A percentile compares a stretch with the other conserved stretches of the same genome.
Evolutionary conservation across 2,888 invertebrate genomes (phyloP).

Genomic region (Eupithecia dodoneata): DNA sequence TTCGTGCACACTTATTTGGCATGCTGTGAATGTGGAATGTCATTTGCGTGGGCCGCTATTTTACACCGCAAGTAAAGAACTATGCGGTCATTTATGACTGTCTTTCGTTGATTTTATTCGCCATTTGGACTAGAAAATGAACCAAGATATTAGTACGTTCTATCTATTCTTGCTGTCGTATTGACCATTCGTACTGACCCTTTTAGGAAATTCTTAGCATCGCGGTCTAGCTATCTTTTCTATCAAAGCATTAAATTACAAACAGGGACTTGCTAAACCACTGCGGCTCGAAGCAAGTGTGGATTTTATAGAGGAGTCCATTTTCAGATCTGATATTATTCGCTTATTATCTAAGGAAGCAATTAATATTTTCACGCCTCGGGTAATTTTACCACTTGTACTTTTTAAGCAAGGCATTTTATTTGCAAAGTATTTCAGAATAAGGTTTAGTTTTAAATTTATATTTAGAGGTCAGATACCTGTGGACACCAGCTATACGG

Average conservation of each 20-base stretch:
- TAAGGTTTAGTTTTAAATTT: background rate
- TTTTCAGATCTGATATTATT: slow-evolving; percentile 22
- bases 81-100: slow-evolving; percentile 62
- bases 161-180: background rate
- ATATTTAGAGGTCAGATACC: slow-evolving; percentile 13
- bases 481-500: background rate
- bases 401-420: background rate
- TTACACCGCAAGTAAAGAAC: slow-evolving; percentile 68
- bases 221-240: slow-evolving; percentile 44
- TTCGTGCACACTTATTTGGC: slow-evolving; percentile 66
- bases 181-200: background rate
- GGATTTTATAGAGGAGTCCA: slow-evolving; percentile 37
- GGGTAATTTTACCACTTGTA: background rate
- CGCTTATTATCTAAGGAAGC: slow-evolving; percentile 17
- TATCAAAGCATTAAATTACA: background rate
- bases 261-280: slow-evolving; percentile 50
- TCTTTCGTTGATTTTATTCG: slow-evolving; percentile 67
- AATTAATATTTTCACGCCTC: slow-evolving; percentile 22
- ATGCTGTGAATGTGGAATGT: slow-evolving; percentile 71
- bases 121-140: slow-evolving; percentile 54
- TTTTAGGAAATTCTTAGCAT: background rate
- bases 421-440: background rate
- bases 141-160: background rate
- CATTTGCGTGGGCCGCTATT: slow-evolving; percentile 71
- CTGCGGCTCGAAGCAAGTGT: slow-evolving; percentile 53